Conservation (phyloP, 2,888 invertebrate species). For the Pyrochroa serraticornis region DNA sequence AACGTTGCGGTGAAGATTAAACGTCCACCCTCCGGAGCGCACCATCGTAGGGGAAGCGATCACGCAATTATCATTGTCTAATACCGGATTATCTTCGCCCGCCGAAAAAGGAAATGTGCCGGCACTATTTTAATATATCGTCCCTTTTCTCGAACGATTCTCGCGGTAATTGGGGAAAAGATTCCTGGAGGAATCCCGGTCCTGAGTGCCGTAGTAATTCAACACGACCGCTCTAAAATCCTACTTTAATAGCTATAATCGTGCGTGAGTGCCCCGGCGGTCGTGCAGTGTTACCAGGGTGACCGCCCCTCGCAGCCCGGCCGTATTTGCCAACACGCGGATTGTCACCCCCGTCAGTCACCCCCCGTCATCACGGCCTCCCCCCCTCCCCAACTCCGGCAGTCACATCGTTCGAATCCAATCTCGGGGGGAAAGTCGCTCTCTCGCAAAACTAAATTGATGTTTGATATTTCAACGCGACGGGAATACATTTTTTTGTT, state of each 20-base stretch:
- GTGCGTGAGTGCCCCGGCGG: conserved; percentile 53
- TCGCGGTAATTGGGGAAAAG: no score
- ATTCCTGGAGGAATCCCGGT: no score
- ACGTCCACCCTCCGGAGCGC: neutral
- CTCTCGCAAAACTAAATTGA: conserved; percentile 41
- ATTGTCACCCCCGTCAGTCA: conserved; percentile 38
- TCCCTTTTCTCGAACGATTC: no score
- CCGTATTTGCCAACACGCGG: conserved; percentile 50
- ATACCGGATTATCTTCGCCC: no score
- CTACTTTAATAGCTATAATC: conserved; percentile 56
- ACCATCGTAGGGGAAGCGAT: no score
- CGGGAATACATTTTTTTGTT: conserved; percentile 35
- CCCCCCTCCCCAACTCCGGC: conserved; percentile 10
- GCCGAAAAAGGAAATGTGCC: no score
- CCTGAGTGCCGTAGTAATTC: conserved; percentile 40
- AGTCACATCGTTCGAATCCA: conserved; percentile 43
- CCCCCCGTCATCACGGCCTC: conserved; percentile 28
- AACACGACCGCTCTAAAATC: conserved; percentile 49
- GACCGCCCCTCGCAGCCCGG: conserved; percentile 47
- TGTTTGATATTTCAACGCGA: conserved; percentile 42
- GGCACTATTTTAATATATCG: no score
- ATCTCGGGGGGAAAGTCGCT: conserved; percentile 44
- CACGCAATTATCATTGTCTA: no score
- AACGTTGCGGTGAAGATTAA: conserved; percentile 18
- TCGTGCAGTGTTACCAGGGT: conserved; percentile 53